phyloP scores from a whole-genome alignment of 2,113 vertebrate species.

The Xiphias gladius region DNA sequence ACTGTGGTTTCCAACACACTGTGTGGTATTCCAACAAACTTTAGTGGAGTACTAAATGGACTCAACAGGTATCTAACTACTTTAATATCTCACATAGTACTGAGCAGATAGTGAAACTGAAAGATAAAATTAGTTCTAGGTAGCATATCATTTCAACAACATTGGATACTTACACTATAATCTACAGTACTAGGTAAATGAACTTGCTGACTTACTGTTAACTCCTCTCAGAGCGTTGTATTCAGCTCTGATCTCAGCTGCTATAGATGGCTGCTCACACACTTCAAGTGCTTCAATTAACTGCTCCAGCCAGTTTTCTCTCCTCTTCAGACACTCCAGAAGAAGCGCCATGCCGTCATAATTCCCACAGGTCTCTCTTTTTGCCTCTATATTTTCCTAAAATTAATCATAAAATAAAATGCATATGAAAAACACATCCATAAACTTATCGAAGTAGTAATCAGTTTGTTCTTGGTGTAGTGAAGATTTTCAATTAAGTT shows the following conservation, averaged over 20 bases:
- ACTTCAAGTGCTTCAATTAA: conserved; percentile 75
- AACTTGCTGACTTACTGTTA: conserved; percentile 46
- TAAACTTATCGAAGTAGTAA: not conserved
- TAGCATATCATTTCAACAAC: not conserved
- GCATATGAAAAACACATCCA: not conserved
- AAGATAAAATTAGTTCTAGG: not conserved
- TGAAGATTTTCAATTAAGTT: not conserved
- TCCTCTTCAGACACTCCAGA: conserved; percentile 78
- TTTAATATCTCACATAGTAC: no score
- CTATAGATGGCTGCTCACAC: conserved; percentile 56
- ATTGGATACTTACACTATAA: not conserved
- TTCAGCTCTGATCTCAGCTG: conserved; percentile 61
- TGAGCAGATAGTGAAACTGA: not conserved
- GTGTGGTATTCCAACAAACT: not conserved
- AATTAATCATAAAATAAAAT: not conserved
- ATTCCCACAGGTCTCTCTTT: conserved; percentile 69
- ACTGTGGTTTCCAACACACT: no score
- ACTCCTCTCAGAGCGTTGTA: conserved; percentile 71
- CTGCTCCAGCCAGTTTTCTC: conserved; percentile 83
- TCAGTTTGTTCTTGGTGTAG: no score
- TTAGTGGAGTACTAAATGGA: not conserved
- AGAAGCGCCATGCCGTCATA: conserved; percentile 72
- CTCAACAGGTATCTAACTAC: not conserved
- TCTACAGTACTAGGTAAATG: not conserved
- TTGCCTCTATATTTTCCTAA: conserved; percentile 82